phyloP scores from a whole-genome alignment of 2,888 invertebrate genomes.

The Cheilosia variabilis region DNA sequence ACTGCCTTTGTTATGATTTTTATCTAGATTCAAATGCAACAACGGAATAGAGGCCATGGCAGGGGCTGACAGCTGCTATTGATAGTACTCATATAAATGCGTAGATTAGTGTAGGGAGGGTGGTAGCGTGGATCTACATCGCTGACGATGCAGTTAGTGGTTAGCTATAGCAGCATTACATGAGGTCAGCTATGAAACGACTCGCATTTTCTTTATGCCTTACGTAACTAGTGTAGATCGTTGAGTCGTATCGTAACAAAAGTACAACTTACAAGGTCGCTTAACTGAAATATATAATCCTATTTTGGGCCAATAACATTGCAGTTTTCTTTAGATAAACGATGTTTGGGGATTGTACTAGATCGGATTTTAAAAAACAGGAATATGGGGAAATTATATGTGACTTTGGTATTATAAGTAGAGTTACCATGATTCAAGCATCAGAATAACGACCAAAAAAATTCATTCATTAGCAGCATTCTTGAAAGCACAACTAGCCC shows the following conservation, averaged over 20 bases:
- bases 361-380: no score
- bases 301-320: neutral
- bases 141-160: conserved; percentile 42
- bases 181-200: conserved; percentile 5
- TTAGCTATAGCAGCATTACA: conserved; percentile 3
- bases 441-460: no score
- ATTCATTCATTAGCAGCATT: no score
- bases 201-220: neutral
- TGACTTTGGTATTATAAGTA: no score
- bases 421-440: no score
- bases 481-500: no score
- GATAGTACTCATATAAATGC: neutral
- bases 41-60: conserved; percentile 33
- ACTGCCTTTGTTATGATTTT: conserved; percentile 50
- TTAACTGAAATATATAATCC: neutral
- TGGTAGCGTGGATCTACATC: neutral
- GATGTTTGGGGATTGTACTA: no score
- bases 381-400: no score
- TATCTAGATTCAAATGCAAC: conserved; percentile 42
- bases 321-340: neutral
- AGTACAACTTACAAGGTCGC: neutral
- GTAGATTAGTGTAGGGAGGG: neutral
- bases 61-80: neutral
- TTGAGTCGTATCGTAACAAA: neutral
- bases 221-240: neutral